Base-by-base conservation (phyloP, 2,888 invertebrate genomes). In the Crossocerus cetratus region DNA sequence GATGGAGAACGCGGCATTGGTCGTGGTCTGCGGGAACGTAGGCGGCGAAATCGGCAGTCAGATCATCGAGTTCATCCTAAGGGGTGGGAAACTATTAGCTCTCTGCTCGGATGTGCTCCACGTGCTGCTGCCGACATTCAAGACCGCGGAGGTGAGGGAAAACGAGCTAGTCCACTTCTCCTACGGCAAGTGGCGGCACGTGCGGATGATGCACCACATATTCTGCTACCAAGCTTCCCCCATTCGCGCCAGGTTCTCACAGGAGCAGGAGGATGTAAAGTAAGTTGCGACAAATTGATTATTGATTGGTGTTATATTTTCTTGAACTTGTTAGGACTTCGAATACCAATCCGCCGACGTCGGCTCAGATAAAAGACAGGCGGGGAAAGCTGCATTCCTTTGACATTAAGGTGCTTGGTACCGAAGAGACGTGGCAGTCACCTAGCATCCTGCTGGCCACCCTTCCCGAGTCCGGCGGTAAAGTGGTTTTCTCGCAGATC, bases 151-250 rank as follows among this genome's bases (percentile, higher is more conserved):
- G 92, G 96, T 96, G 45, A 93, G 96, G 22, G 96, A 96, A 90
- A 95, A 95, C 86, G 96, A 96, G 89, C 91, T 96, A 61, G 96
- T 96, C 1, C 94, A 95, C 81, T 96, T 96, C 87, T 94, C 95
- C 2, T 96, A 96, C 83, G 95, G 95, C 76, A 94, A 94, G 88
- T 96, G 96, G 96, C 94, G 95, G 86, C 93, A 95, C 3, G 95
- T 96, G 0, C 94, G 94, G 87, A 94, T 96, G 94, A 95, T 96
- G 92, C 96, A 96, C 90, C 96, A 96, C 85, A 95, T 96, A 77
- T 96, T 96, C 89, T 96, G 96, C 86, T 96, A 96, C 87, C 96
- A 96, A 89, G 96, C 96, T 0, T 96, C 96, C 0, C 96, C 96
- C 0, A 94, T 95, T 1, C 94, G 95, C 88, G 94, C 96, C 82